A percentile compares a stretch with the other conserved stretches of the same genome.
phyloP scores from a whole-genome alignment of 2,797 vertebrate species.

The Emydoidea blandingii region DNA sequence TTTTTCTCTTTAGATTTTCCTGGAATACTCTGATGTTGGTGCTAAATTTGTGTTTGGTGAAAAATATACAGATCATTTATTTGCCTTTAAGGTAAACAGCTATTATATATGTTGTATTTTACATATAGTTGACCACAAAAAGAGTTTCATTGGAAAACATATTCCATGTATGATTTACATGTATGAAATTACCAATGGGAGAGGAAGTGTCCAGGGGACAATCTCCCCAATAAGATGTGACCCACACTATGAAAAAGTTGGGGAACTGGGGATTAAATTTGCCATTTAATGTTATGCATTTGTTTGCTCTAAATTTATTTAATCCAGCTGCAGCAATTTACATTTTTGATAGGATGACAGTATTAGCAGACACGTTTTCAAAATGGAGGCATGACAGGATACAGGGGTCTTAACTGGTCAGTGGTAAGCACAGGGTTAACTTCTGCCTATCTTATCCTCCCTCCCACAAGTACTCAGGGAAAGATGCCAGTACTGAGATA shows the following conservation, averaged over 20 bases:
- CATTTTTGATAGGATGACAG: not conserved
- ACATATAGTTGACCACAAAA: not conserved
- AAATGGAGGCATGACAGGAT: not conserved
- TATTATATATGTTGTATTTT: not conserved
- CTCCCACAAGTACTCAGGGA: not conserved
- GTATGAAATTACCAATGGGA: not conserved
- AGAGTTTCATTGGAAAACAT: not conserved
- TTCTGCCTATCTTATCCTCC: not conserved
- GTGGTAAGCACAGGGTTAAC: not conserved
- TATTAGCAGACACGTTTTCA: not conserved
- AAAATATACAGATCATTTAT: slow-evolving; percentile 86
- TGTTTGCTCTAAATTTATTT: not conserved
- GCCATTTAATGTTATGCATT: not conserved
- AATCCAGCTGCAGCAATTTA: not conserved
- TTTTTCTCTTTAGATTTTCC: slow-evolving; percentile 81
- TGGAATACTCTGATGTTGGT: slow-evolving; percentile 84
- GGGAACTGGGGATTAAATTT: not conserved
- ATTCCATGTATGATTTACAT: not conserved
- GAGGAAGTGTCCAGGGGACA: not conserved
- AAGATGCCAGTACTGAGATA: not conserved
- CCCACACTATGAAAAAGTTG: not conserved
- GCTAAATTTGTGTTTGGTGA: slow-evolving; percentile 89
- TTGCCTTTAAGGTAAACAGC: slow-evolving; percentile 88
- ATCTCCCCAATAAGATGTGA: not conserved
- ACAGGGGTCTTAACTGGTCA: not conserved